Conservation (phyloP, 2,888 invertebrate species). For the Junonia oenone region DNA sequence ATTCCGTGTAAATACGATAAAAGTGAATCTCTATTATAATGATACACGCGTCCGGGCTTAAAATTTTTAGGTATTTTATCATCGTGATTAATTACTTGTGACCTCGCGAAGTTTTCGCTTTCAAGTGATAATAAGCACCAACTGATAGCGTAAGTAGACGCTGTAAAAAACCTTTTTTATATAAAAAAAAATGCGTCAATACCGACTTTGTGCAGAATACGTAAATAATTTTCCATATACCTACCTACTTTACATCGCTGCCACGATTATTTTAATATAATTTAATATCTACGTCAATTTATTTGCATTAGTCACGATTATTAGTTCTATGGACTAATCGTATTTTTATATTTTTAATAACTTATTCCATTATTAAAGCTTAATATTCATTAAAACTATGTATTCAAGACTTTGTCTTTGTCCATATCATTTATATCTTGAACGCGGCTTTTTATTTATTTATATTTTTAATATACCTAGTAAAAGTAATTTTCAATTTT, state of each 20-base stretch:
- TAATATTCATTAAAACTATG: too few relatives aligned
- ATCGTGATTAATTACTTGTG: constrained; percentile 26
- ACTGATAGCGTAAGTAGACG: constrained; percentile 22
- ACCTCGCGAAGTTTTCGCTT: constrained; percentile 31
- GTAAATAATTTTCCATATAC: neutral
- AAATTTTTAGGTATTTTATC: constrained; percentile 11
- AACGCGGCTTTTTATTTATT: too few relatives aligned
- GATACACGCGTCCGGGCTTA: constrained; percentile 6
- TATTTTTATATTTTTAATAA: neutral
- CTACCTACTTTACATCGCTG: neutral
- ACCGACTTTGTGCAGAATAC: neutral
- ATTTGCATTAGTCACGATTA: neutral
- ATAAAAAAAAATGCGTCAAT: neutral
- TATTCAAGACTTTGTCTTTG: too few relatives aligned
- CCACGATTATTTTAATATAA: neutral
- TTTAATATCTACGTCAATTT: neutral
- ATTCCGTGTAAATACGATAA: constrained; percentile 11
- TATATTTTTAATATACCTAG: neutral
- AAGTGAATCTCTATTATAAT: constrained; percentile 7
- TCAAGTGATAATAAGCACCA: constrained; percentile 26
- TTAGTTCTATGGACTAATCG: neutral
- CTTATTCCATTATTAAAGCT: too few relatives aligned
- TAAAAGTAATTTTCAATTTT: neutral
- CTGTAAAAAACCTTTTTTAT: neutral
- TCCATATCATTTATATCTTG: too few relatives aligned